A percentile compares a stretch with the other conserved stretches of the same genome.
phyloP scores from a whole-genome alignment of 2,888 invertebrate species.

The Tethea ocularis region DNA sequence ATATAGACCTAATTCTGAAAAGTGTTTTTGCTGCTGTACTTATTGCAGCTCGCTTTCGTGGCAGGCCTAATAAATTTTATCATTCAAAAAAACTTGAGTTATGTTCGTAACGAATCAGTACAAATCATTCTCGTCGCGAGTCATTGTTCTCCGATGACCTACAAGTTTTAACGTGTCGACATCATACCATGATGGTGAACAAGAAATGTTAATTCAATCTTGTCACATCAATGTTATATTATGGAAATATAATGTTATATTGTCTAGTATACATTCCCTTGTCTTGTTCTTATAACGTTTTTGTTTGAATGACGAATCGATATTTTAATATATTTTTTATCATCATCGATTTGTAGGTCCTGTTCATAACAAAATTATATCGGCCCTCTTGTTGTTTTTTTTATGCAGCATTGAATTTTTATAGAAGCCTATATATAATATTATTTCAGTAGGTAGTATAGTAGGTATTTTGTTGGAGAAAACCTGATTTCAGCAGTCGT shows the following conservation, averaged over 20 bases:
- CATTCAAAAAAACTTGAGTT: conserved; percentile 15
- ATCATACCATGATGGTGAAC: conserved; percentile 58
- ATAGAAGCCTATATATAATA: background rate
- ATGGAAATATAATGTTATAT: conserved; percentile 52
- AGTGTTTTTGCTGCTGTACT: background rate
- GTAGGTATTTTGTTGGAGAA: background rate
- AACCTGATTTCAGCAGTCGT: background rate
- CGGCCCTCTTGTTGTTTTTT: background rate
- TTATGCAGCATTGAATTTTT: background rate
- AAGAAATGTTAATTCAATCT: conserved; percentile 72
- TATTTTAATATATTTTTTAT: conserved; percentile 3
- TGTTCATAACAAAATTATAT: background rate
- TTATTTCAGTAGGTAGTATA: background rate
- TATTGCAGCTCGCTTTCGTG: conserved; percentile 8
- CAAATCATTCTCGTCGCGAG: conserved; percentile 51
- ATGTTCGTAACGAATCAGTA: conserved; percentile 48
- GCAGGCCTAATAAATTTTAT: conserved; percentile 10
- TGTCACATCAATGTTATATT: conserved; percentile 61
- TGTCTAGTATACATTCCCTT: conserved; percentile 29
- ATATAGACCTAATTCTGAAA: conserved; percentile 3
- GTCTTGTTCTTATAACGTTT: conserved; percentile 8
- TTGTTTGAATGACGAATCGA: background rate
- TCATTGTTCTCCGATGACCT: conserved; percentile 72
- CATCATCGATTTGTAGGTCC: background rate
- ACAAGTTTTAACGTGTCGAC: conserved; percentile 62